Evolutionary conservation across 2,797 vertebrate species (phyloP), one percentile per base, ranked within the genome.

Genomic region (Gadopsis bispinosus): DNA sequence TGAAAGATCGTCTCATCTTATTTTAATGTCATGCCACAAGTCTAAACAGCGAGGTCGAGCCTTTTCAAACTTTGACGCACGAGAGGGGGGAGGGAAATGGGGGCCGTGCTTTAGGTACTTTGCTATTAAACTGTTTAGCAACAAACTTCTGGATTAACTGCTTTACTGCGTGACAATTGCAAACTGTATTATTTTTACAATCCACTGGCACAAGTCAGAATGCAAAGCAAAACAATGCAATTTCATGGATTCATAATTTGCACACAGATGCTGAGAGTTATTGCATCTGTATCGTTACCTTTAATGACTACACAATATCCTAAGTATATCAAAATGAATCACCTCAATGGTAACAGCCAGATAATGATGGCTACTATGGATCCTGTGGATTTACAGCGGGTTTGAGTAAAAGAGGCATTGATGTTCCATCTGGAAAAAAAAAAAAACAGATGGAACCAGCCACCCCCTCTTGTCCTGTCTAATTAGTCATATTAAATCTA

Each of bases 1-100:
- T 69, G 80, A 85, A 97, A 96, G 95, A 96, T 96, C 92, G 88
- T 90, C 95, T 96, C 95, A 93, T 95, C 96, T 96, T 96, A 97
- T 96, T 97, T 96, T 97, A 96, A 97, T 96, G 96, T 95, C 93
- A 93, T 91, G 93, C 95, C 95, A 95, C 95, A 95, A 95, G 95
- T 96, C 94, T 95, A 96, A 96, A 97, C 96, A 96, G 95, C 92
- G 91, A 96, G 96, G 85, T 86, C 63, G 69, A 95, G 95, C 95
- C 95, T 95, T 82, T 95, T 95, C 95, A 96, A 96, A 96, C 95
- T 96, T 92, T 84, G 93, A 95, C 96, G 95, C 88, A 90, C 94
- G 96, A 92, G 94, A 94, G 93, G 94, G 93, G 93, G 63, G 54
- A 41, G 26, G 35, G 5, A 14, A 5, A 7, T 5, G 2, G 20